Base-by-base conservation (phyloP, 2,888 invertebrate genomes). In the Monoplex corrugatus region DNA sequence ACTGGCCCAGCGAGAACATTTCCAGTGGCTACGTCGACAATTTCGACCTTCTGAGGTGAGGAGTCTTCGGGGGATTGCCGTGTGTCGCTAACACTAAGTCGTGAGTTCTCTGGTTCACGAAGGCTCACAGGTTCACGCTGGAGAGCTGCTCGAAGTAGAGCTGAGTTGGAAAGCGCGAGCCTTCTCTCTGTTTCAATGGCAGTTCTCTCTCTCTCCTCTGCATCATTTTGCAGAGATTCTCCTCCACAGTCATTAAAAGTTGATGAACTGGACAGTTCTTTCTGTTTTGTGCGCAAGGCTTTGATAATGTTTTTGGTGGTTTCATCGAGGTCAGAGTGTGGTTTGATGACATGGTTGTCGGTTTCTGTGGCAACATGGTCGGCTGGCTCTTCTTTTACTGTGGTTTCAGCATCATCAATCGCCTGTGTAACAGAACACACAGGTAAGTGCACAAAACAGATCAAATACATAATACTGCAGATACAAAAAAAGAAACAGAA, bases 131-230 rank as follows among this genome's bases (percentile, higher is more conserved):
- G 88, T 57, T 57, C 10, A 2, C 88, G 43, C 28, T 82, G 40
- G 44, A 88, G 72, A 10, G 80, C 88, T 35, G 88, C 82, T 43
- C 88, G 40, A 32, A 88, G 83, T 1, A 88, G 23, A 38, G 68
- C 83, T 16, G 88, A 57, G 28, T 57, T n/a, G 28, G 43, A 82
- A 32, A 16, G 19, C 13, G 43, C 3, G 23, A 75, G 38, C 35
- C 16, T 19, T 38, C 35, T 38, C 38, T 43, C 80, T 6, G n/a
- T 19, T 19, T 50, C 50, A 28, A 43, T 43, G 28, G 43, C 43
- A 5, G n/a, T 23, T 2, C 2, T 80, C 28, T 43, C 80, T 10
- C 0, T 72, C 10, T 72, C 16, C 10, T 50, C 50, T 50, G 10
- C 50, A 50, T n/a, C n/a, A n/a, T n/a, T n/a, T n/a, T n/a, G n/a